Percentiles rank a stretch among this genome's conserved stretches.
These are phyloP conservation scores for Heliornis fulica DNA, from an alignment of 2,113 vertebrate species.

Conservation along the genomic window DNA sequence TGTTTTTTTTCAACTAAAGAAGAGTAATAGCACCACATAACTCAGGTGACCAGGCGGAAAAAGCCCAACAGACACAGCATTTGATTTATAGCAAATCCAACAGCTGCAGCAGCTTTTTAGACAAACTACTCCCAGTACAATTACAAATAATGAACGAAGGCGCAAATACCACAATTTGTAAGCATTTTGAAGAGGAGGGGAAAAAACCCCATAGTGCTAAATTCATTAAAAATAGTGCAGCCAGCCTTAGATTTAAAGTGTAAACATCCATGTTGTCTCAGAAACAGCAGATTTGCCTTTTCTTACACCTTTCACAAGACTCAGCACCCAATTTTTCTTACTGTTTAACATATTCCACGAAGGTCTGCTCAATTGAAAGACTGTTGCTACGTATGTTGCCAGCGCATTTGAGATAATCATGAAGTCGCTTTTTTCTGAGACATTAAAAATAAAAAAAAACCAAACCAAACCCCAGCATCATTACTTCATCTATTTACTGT, in stretches of 20 bases:
- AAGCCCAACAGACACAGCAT: neutral
- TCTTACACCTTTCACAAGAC: neutral
- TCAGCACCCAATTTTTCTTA: neutral
- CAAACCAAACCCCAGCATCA: conserved; percentile 4
- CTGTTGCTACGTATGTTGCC: conserved; percentile 47
- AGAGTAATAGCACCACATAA: neutral
- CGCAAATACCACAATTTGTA: neutral
- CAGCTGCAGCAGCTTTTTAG: neutral
- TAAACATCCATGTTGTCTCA: conserved; percentile 20
- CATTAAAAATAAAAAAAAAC: conserved; percentile 23
- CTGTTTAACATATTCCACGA: conserved; percentile 23
- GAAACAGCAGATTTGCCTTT: conserved; percentile 1
- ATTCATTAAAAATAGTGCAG: neutral
- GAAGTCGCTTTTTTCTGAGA: conserved; percentile 47
- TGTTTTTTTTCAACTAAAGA: neutral
- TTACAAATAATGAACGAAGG: neutral
- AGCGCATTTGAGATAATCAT: conserved; percentile 57
- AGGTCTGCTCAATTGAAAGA: conserved; percentile 32
- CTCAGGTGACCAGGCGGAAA: neutral
- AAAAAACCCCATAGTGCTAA: neutral
- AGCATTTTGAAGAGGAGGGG: neutral
- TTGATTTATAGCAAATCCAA: neutral
- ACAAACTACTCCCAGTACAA: neutral
- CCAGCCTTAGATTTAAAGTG: neutral
- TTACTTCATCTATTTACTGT: conserved; percentile 70